Evolutionary conservation across 2,888 invertebrate species (phyloP).

Genomic region (Ophioninae sp.): DNA sequence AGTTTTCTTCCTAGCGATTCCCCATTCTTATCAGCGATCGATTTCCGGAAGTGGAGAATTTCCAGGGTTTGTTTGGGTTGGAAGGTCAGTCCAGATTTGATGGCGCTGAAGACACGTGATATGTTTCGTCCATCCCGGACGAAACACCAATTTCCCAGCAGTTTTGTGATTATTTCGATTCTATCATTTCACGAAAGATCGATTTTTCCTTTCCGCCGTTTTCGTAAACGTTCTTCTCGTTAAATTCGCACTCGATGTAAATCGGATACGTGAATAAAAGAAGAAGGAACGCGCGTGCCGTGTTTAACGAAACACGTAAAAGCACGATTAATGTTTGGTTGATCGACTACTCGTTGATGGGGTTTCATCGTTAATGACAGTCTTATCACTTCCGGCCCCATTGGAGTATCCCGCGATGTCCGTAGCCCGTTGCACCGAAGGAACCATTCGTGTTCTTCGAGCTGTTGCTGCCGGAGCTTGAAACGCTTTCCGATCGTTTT

Average conservation of each 20-base stretch:
- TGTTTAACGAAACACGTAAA: constrained; percentile 26
- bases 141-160: not conserved
- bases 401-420: constrained; percentile 71
- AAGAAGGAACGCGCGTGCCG: not conserved
- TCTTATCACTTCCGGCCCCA: constrained; percentile 76
- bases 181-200: not conserved
- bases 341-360: constrained; percentile 32
- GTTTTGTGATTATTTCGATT: not conserved
- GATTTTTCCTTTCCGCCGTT: not conserved
- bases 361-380: not conserved
- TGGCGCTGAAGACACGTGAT: too few relatives aligned
- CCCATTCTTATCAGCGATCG: not conserved
- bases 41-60: not conserved
- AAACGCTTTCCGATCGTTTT: constrained; percentile 76
- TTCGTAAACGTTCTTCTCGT: not conserved
- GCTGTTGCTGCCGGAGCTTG: constrained; percentile 73
- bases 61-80: too few relatives aligned
- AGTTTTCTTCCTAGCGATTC: not conserved
- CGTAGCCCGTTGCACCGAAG: constrained; percentile 63
- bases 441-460: constrained; percentile 74
- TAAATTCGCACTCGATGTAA: constrained; percentile 15
- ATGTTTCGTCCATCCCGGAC: not conserved
- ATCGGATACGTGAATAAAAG: constrained; percentile 5
- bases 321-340: constrained; percentile 42
- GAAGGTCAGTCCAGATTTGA: not conserved